These are phyloP conservation scores for Engraulis encrasicolus DNA, from an alignment of 2,113 vertebrate species.

Conservation along the genomic window DNA sequence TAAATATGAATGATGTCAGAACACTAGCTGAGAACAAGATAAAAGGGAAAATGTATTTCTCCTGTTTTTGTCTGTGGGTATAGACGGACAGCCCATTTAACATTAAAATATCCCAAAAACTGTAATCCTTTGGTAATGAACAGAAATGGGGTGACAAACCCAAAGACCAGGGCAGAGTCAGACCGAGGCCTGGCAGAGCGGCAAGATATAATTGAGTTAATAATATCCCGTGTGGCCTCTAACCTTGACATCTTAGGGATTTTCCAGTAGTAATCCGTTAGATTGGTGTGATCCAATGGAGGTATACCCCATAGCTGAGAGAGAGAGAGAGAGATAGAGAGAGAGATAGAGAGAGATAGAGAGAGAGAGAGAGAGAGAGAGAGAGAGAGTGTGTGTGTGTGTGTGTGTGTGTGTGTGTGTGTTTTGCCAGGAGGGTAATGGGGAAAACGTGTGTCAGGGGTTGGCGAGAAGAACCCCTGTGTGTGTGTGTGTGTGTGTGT, in stretches of 20 bases:
- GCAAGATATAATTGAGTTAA: not conserved
- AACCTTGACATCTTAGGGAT: not conserved
- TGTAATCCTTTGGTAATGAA: not conserved
- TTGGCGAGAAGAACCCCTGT: slow-evolving; percentile 29
- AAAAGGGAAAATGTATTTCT: not conserved
- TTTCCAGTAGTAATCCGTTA: slow-evolving; percentile 35
- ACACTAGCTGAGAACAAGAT: too few species aligned
- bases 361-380: too few species aligned
- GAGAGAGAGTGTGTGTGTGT: too few species aligned
- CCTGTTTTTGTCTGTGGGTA: not conserved
- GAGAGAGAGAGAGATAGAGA: too few species aligned
- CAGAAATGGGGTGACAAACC: slow-evolving; percentile 11
- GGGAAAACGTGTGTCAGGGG: slow-evolving; percentile 37
- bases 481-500: slow-evolving; percentile 7
- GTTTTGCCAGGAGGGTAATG: not conserved
- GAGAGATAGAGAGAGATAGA: too few species aligned
- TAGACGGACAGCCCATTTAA: slow-evolving; percentile 8
- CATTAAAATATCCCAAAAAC: not conserved
- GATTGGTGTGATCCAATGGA: not conserved
- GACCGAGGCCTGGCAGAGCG: too few species aligned
- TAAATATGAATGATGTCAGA: too few species aligned
- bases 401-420: not conserved
- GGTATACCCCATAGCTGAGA: not conserved
- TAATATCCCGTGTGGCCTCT: not conserved
- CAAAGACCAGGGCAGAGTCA: too few species aligned